A percentile compares a stretch with the other conserved stretches of the same genome.
phyloP scores from a whole-genome alignment of 2,797 vertebrate genomes.

The Rhinophrynus dorsalis region DNA sequence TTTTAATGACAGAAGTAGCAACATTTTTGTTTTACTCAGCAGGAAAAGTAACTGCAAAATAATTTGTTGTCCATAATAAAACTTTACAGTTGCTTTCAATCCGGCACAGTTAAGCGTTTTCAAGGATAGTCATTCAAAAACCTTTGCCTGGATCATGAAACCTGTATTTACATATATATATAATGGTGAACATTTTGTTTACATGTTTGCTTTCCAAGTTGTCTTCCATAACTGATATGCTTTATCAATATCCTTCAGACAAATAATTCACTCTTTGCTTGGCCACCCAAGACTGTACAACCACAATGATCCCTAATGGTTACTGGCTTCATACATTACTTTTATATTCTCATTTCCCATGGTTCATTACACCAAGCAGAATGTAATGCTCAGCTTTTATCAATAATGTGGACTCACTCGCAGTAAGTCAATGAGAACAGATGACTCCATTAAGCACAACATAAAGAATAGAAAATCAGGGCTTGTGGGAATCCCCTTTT shows the following conservation, averaged over 20 bases:
- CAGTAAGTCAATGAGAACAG: constrained; percentile 13
- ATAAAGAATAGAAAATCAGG: constrained; percentile 6
- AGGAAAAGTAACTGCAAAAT: too few relatives aligned
- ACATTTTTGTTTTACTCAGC: too few relatives aligned
- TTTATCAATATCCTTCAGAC: background rate
- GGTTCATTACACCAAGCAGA: constrained; percentile 37
- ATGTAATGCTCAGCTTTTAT: constrained; percentile 27
- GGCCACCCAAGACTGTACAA: constrained; percentile 5
- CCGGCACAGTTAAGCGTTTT: too few relatives aligned
- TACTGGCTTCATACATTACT: constrained; percentile 19
- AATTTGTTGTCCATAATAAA: too few relatives aligned
- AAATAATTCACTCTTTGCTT: background rate
- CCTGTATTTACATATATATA: too few relatives aligned
- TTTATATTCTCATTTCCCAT: constrained; percentile 10
- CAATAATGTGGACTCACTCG: background rate
- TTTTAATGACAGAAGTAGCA: too few relatives aligned
- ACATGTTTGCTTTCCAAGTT: too few relatives aligned
- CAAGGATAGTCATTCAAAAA: too few relatives aligned
- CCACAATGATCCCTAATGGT: constrained; percentile 16
- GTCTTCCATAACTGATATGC: too few relatives aligned
- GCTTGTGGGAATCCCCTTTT: background rate
- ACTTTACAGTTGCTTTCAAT: too few relatives aligned
- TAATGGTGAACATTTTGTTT: too few relatives aligned
- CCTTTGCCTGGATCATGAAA: too few relatives aligned
- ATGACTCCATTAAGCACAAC: constrained; percentile 13